A percentile compares a stretch with the other conserved stretches of the same genome.
Conservation (phyloP, 2,888 invertebrate genomes). For the Ischnus inquisitorius region DNA sequence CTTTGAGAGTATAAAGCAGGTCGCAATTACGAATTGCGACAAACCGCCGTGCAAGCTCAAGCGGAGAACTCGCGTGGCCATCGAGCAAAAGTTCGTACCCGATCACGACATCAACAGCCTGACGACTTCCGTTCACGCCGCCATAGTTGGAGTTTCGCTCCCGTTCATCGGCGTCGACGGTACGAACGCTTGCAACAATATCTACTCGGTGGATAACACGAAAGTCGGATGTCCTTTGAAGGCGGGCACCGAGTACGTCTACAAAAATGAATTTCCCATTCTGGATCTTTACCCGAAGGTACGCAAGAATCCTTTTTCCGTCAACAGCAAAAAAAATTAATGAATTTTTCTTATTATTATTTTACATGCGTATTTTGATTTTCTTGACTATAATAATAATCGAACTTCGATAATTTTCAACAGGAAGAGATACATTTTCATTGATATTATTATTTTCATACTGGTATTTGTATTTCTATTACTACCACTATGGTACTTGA, state of each 20-base stretch:
- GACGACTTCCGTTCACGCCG: conserved; percentile 88
- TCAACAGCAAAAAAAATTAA: neutral
- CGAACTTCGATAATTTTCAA: neutral
- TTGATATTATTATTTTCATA: conserved; percentile 35
- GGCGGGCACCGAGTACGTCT: conserved; percentile 89
- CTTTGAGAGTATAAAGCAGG: conserved; percentile 82
- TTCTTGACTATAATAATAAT: neutral
- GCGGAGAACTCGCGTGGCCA: conserved; percentile 87
- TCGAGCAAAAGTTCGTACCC: conserved; percentile 88
- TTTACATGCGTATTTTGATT: neutral
- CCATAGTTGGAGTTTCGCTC: conserved; percentile 88
- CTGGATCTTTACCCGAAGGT: conserved; percentile 87
- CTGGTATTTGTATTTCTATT: conserved; percentile 6
- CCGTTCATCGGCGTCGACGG: conserved; percentile 93
- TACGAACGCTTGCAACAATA: conserved; percentile 88
- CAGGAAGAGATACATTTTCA: neutral
- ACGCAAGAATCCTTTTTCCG: conserved; percentile 70
- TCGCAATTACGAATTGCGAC: conserved; percentile 88
- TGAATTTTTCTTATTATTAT: neutral
- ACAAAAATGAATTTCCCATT: conserved; percentile 89
- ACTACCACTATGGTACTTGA: conserved; percentile 3
- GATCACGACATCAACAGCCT: conserved; percentile 87
- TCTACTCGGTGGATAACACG: conserved; percentile 87
- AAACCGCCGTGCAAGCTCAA: conserved; percentile 89
- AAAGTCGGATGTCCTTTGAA: conserved; percentile 90